These are phyloP conservation scores for Sminthurides aquaticus DNA, from an alignment of 2,888 invertebrate species.

Conservation along the genomic window DNA sequence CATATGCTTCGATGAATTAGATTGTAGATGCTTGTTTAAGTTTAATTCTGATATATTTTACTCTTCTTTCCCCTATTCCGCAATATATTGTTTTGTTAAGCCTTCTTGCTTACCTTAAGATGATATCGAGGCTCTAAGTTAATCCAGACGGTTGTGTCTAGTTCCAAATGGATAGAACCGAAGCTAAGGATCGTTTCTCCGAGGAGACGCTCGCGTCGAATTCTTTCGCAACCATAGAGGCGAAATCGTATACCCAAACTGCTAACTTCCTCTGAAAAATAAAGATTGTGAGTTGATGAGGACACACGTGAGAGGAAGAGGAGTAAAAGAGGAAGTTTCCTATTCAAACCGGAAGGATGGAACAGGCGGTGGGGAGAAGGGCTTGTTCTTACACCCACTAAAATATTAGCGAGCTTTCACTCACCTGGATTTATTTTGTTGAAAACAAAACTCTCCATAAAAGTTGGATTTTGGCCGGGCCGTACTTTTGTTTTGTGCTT, in stretches of 20 bases:
- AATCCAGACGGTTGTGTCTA: slow-evolving; percentile 84
- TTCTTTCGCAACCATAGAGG: slow-evolving; percentile 84
- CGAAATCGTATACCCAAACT: slow-evolving; percentile 84
- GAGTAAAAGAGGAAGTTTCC: too few relatives aligned
- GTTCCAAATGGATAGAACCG: slow-evolving; percentile 77
- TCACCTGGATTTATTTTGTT: slow-evolving; percentile 80
- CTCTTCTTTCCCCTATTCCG: too few relatives aligned
- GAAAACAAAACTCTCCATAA: slow-evolving; percentile 84
- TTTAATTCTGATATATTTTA: too few relatives aligned
- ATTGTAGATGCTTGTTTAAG: too few relatives aligned
- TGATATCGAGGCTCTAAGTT: slow-evolving; percentile 59
- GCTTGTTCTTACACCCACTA: too few relatives aligned
- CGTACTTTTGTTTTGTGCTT: slow-evolving; percentile 90
- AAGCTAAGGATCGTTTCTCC: slow-evolving; percentile 87
- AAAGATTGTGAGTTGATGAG: too few relatives aligned
- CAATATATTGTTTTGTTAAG: too few relatives aligned
- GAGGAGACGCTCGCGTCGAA: slow-evolving; percentile 82
- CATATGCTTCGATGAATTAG: too few relatives aligned
- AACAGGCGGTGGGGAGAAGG: too few relatives aligned
- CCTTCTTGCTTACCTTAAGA: slow-evolving; percentile 43
- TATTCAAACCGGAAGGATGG: too few relatives aligned
- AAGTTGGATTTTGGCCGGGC: slow-evolving; percentile 82
- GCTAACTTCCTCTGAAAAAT: slow-evolving; percentile 72
- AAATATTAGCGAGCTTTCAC: too few relatives aligned
- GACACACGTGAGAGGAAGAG: too few relatives aligned